Conservation (phyloP, 2,888 invertebrate genomes). For the Dicyrtoma fusca region DNA sequence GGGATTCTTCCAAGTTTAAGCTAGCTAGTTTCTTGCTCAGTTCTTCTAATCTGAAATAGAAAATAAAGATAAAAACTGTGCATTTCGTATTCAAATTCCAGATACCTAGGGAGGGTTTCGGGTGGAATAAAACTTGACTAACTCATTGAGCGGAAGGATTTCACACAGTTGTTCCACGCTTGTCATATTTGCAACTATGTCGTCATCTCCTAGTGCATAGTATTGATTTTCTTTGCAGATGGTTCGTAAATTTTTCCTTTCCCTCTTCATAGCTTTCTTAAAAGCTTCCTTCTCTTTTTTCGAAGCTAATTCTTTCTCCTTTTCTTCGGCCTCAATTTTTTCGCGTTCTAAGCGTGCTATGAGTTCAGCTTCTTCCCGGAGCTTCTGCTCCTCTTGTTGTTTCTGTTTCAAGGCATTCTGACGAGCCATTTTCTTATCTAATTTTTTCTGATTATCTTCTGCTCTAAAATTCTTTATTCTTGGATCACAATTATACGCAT, state of each 20-base stretch:
- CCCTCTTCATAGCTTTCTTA: constrained; percentile 84
- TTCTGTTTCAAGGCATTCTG: constrained; percentile 65
- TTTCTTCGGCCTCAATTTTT: constrained; percentile 78
- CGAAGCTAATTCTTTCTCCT: constrained; percentile 77
- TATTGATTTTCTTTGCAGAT: constrained; percentile 80
- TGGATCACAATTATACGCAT: constrained; percentile 92
- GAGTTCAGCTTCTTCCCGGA: constrained; percentile 69
- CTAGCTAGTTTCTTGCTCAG: constrained; percentile 58
- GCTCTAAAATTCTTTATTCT: constrained; percentile 89
- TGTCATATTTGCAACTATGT: constrained; percentile 82
- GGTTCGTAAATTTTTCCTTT: constrained; percentile 78
- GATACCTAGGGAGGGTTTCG: no score
- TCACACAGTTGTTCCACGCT: constrained; percentile 92
- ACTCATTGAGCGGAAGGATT: constrained; percentile 62
- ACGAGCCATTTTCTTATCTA: constrained; percentile 85
- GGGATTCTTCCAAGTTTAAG: constrained; percentile 63
- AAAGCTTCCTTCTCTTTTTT: constrained; percentile 83
- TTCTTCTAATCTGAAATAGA: constrained; percentile 57
- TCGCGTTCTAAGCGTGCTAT: constrained; percentile 69
- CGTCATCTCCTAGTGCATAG: constrained; percentile 70
- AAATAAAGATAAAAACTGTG: no score
- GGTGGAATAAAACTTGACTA: constrained; percentile 29
- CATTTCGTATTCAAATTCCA: no score
- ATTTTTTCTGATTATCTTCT: constrained; percentile 87
- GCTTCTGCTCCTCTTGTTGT: constrained; percentile 79